Conservation (phyloP, 2,888 invertebrate species). For the Sarcophaga variegata region DNA sequence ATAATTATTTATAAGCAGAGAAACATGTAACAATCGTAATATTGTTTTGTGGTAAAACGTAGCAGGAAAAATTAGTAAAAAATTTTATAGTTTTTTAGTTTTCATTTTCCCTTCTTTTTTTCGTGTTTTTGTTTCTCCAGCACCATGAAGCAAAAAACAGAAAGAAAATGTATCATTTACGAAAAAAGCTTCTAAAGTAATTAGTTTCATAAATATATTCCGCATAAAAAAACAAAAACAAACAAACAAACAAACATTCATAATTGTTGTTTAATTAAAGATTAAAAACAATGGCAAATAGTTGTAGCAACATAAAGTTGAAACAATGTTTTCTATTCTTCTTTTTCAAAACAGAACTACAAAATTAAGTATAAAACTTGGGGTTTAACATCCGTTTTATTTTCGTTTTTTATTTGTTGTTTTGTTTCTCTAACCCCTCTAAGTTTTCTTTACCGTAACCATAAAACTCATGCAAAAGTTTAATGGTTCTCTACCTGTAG, state of each 20-base stretch:
- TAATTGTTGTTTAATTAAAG: slow-evolving; percentile 61
- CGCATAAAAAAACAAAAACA: slow-evolving; percentile 8
- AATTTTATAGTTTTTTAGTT: slow-evolving; percentile 17
- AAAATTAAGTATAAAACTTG: background rate
- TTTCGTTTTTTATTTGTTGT: background rate
- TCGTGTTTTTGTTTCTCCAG: no score
- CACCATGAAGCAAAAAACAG: background rate
- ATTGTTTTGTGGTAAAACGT: slow-evolving; percentile 38
- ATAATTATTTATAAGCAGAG: slow-evolving; percentile 24
- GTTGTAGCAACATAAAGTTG: slow-evolving; percentile 3
- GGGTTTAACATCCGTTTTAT: background rate
- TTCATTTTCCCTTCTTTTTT: background rate
- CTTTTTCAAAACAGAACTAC: background rate
- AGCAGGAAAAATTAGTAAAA: slow-evolving; percentile 22
- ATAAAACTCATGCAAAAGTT: background rate
- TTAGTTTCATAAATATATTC: slow-evolving; percentile 59
- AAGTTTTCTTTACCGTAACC: background rate
- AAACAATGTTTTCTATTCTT: background rate
- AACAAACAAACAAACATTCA: background rate
- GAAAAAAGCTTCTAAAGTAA: slow-evolving; percentile 56
- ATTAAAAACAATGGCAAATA: slow-evolving; percentile 37
- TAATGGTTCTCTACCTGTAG: no score
- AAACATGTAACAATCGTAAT: slow-evolving; percentile 49
- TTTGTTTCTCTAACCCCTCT: background rate
- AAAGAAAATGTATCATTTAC: background rate